phyloP scores from a whole-genome alignment of 2,113 vertebrate species.

The Eudyptes chrysolophus region DNA sequence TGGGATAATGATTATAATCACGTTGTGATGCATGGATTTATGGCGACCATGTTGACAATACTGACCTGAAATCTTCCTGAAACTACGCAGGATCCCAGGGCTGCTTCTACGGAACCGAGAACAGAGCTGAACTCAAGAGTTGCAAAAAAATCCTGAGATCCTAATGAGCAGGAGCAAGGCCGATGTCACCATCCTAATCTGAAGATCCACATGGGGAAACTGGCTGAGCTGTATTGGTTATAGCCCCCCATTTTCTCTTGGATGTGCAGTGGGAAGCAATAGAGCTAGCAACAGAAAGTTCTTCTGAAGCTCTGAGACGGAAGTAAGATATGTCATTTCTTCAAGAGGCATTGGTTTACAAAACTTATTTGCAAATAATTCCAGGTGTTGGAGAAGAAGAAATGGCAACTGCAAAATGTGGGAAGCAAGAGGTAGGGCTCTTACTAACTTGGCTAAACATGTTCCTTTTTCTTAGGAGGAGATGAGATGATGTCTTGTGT shows the following conservation, averaged over 20 bases:
- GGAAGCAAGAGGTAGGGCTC: background rate
- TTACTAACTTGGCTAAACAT: background rate
- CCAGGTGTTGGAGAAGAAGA: background rate
- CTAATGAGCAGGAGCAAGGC: background rate
- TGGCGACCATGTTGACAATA: background rate
- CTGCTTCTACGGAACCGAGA: background rate
- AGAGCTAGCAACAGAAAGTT: background rate
- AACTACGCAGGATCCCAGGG: background rate
- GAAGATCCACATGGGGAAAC: background rate
- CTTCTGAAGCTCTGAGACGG: background rate
- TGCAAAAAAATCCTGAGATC: background rate
- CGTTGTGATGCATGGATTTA: background rate
- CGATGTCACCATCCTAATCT: background rate
- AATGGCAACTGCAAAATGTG: background rate
- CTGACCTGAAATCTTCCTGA: background rate
- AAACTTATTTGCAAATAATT: background rate
- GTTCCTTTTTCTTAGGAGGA: background rate
- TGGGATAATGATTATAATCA: background rate
- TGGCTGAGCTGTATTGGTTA: background rate
- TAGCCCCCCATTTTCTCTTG: background rate
- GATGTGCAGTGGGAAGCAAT: background rate
- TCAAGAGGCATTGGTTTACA: background rate
- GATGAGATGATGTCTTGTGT: background rate
- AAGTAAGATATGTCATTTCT: background rate
- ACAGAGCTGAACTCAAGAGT: background rate